Evolutionary conservation across 2,888 invertebrate genomes (phyloP), one percentile per base, ranked within the genome.

Genomic region (Cactoblastis cactorum): DNA sequence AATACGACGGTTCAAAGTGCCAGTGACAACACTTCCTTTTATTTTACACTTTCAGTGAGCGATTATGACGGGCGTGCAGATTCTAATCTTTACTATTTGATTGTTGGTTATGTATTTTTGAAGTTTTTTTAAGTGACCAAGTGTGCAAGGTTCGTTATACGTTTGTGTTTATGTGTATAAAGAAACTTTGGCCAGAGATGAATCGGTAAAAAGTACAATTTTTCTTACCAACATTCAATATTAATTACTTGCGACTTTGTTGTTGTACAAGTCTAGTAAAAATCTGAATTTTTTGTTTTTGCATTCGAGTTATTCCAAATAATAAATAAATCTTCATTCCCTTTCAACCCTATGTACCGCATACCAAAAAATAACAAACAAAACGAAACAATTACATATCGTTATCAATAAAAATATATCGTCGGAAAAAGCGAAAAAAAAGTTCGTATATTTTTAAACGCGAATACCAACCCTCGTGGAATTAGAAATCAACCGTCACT

Each of bases 401-500:
- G 11, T 37, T 24, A 35, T 48, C 24, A 15, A 32, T 18, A 49
- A 41, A 19, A 49, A 18, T 41, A 14, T 39, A 32, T 38, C 39
- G 12, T 28, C 14, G 17, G 22, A 39, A 41, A 39, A 49, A 39
- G 41, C 24, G 4, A 28, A 50, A 43, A 50, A 22, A 50, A 50
- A 57, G 49, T 49, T 51, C 39, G 49, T 61, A 56, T 58, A 62
- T 61, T 62, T 54, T 49, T 57, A 58, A 63, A 62, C 61, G 62
- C 60, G 53, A 57, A 56, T 56, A 78, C 74, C 69, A 78, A 77
- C 80, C 80, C 78, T 77, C 74, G 73, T 69, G 77, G 80, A 81
- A 85, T 85, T 83, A 82, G 80, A 83, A 85, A 86, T 85, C 82
- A 84, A 75, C 80, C 75, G 74, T 77, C 75, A 76, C 79, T 73